phyloP scores from a whole-genome alignment of 2,797 vertebrate species.

The Girardinus metallicus region DNA sequence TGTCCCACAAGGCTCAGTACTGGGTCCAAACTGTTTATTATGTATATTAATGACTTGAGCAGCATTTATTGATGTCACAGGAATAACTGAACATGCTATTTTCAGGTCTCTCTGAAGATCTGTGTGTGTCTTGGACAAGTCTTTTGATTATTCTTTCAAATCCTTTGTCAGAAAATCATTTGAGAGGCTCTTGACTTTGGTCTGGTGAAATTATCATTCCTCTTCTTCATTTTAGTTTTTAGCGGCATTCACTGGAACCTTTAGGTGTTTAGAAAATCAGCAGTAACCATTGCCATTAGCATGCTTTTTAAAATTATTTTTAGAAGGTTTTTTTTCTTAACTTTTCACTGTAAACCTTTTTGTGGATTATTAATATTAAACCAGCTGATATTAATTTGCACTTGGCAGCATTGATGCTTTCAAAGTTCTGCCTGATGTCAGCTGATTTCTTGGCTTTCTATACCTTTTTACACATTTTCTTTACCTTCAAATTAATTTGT shows the following conservation, averaged over 20 bases:
- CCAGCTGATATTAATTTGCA: not conserved
- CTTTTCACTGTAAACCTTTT: not conserved
- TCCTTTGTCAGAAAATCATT: not conserved
- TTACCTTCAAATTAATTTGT: not conserved
- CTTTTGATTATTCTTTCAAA: not conserved
- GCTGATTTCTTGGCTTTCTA: not conserved
- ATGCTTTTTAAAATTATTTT: not conserved
- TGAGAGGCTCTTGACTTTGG: not conserved
- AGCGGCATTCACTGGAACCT: not conserved
- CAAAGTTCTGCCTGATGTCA: not conserved
- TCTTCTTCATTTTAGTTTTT: not conserved
- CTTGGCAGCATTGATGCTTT: not conserved
- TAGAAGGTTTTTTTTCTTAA: not conserved
- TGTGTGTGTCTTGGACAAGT: not conserved
- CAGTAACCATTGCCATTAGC: not conserved
- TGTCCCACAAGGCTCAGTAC: too few species aligned
- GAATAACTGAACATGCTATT: not conserved
- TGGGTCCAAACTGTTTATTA: too few species aligned
- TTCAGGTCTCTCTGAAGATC: not conserved
- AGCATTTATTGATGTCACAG: not conserved
- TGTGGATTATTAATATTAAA: not conserved
- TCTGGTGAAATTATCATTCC: not conserved
- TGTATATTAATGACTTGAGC: too few species aligned
- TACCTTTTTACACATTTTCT: not conserved
- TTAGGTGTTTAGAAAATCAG: not conserved